Conservation (phyloP, 2,113 vertebrate species). For the Hippoglossus stenolepis region DNA sequence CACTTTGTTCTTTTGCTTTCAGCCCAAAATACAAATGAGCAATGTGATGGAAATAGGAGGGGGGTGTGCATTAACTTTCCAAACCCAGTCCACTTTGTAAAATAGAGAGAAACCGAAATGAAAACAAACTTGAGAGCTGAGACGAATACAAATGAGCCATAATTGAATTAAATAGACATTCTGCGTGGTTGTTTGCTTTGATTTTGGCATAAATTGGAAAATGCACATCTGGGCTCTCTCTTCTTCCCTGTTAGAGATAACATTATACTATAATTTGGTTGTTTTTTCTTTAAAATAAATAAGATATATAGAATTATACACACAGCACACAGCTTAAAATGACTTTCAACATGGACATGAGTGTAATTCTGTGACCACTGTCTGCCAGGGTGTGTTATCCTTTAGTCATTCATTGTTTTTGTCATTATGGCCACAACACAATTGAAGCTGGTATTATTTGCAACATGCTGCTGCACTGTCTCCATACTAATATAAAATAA, state of each 20-base stretch:
- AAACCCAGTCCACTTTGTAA: slow-evolving; percentile 17
- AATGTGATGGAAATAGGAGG: slow-evolving; percentile 18
- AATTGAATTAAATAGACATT: slow-evolving; percentile 4
- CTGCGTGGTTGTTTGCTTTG: neutral
- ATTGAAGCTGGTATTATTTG: no score
- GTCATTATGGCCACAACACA: neutral
- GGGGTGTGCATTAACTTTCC: slow-evolving; percentile 28
- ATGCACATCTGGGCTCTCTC: neutral
- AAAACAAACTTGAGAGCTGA: neutral
- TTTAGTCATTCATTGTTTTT: neutral
- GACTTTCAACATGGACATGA: neutral
- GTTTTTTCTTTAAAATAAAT: neutral
- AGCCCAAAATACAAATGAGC: slow-evolving; percentile 39
- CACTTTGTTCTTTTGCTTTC: slow-evolving; percentile 33
- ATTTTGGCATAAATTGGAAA: neutral
- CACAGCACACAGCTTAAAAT: no score
- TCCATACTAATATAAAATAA: neutral
- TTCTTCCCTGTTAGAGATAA: no score
- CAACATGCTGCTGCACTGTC: neutral
- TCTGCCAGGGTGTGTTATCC: neutral
- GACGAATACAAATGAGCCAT: neutral
- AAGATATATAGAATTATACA: neutral
- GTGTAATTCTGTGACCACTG: neutral
- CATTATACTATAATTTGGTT: neutral
- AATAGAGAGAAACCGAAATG: neutral